phyloP scores from a whole-genome alignment of 2,113 vertebrate species.

The Oplegnathus fasciatus region DNA sequence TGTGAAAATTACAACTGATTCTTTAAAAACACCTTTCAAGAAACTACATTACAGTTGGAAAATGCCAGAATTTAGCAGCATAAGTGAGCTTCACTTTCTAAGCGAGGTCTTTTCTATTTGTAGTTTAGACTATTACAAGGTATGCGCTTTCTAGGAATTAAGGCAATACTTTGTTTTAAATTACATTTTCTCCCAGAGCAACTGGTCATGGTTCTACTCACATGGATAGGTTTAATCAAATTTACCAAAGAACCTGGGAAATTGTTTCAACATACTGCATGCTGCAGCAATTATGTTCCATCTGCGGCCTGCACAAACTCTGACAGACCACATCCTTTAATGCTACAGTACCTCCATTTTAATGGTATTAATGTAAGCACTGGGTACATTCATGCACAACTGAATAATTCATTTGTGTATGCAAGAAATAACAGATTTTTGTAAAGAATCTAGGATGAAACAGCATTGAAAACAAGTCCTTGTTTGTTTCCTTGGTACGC shows the following conservation, averaged over 20 bases:
- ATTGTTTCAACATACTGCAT: conserved; percentile 50
- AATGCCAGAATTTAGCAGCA: neutral
- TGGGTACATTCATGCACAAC: conserved; percentile 63
- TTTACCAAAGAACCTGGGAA: conserved; percentile 59
- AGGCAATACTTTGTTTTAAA: conserved; percentile 59
- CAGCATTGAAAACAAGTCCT: neutral
- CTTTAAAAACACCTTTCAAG: neutral
- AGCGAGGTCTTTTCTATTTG: conserved; percentile 15
- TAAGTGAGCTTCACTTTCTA: neutral
- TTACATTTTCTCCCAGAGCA: conserved; percentile 47
- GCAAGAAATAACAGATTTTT: conserved; percentile 13
- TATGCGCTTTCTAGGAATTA: conserved; percentile 56
- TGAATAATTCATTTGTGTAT: conserved; percentile 42
- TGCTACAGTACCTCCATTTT: conserved; percentile 48
- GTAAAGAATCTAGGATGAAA: conserved; percentile 2
- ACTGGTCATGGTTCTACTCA: conserved; percentile 59
- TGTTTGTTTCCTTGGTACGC: conserved; percentile 36
- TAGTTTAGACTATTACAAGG: conserved; percentile 36
- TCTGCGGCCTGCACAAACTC: conserved; percentile 34
- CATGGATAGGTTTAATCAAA: conserved; percentile 69
- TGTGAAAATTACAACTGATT: neutral
- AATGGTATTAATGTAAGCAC: conserved; percentile 54
- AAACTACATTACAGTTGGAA: neutral
- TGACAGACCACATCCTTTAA: conserved; percentile 53
- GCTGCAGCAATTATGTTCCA: conserved; percentile 54